Evolutionary conservation across 2,797 vertebrate genomes (phyloP), one percentile per base, ranked within the genome.

Genomic region (Stomatorhinus walkeri): DNA sequence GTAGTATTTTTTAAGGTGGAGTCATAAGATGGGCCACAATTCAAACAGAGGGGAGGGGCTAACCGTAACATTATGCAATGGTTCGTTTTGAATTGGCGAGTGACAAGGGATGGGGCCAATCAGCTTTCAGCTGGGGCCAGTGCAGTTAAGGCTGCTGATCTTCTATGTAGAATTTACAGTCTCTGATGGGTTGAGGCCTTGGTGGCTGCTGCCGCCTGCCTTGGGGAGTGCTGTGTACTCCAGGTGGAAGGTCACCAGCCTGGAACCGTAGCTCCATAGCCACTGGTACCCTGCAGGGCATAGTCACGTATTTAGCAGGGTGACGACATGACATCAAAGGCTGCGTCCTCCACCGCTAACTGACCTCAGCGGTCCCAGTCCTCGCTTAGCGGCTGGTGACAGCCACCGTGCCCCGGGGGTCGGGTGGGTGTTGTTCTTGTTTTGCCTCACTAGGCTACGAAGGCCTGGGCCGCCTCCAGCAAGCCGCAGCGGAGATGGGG

Each of bases 321-420:
- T 43, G 72, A 79, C 43, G 32, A 43, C 72, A 79, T 79, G 72
- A 79, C 72, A 79, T 79, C 36, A 79, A 79, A 79, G 72, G 72
- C 72, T 40, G 7, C 1, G 36, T 79, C 72, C 72, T 79, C 72
- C 72, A 79, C 72, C 16, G 16, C 14, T 79, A 43, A 40, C 16
- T 79, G 72, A 79, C 72, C 72, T 79, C 72, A 43, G 36, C 36
- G 40, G 72, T 43, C 72, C 72, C 72, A 2, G 36, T 43, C 72
- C 72, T 43, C 40, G 36, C 32, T 43, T 43, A 43, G 16, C 16
- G 40, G 72, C 32, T 79, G 72, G 72, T 79, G 72, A 79, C 72
- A 79, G 72, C 72, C 40, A 79, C 32, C 4, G 7, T 79, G 32
- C 72, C 36, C 72, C 32, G 3, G 72, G 72, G 72, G 64, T 36